phyloP scores from a whole-genome alignment of 2,113 vertebrate genomes.

The Sphyrna mokarran region DNA sequence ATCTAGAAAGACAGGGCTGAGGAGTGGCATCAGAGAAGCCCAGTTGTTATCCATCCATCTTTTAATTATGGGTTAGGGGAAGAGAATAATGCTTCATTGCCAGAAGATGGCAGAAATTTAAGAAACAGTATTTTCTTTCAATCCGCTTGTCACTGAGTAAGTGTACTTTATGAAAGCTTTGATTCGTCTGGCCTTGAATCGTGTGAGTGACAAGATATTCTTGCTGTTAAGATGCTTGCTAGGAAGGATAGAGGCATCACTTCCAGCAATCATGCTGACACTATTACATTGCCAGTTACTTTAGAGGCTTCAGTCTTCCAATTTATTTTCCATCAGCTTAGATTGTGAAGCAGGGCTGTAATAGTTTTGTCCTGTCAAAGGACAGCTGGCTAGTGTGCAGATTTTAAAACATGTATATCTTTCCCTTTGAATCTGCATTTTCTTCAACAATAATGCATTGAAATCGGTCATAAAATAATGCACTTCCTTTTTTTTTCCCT shows the following conservation, averaged over 20 bases:
- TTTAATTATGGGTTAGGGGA: background rate
- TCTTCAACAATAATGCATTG: conserved; percentile 38
- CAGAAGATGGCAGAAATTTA: background rate
- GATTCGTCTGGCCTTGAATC: background rate
- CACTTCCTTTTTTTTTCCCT: conserved; percentile 29
- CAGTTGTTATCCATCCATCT: background rate
- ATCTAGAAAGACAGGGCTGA: background rate
- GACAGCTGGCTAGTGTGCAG: conserved; percentile 50
- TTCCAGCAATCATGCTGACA: conserved; percentile 52
- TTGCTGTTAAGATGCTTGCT: background rate
- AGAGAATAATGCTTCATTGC: background rate
- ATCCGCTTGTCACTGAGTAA: conserved; percentile 30
- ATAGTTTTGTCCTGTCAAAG: conserved; percentile 62
- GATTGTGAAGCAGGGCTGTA: conserved; percentile 58
- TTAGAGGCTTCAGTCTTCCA: conserved; percentile 53
- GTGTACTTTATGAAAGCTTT: conserved; percentile 40
- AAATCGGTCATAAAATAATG: background rate
- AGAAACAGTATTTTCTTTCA: background rate
- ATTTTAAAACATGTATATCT: conserved; percentile 55
- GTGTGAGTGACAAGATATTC: background rate
- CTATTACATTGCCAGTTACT: conserved; percentile 48
- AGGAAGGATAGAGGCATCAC: background rate
- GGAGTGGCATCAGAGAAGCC: background rate
- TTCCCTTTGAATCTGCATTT: conserved; percentile 64
- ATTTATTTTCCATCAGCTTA: conserved; percentile 60